Evolutionary conservation across 30 jellyfish, hydroid and myxozoan genomes (phyloP).

Genomic region (Nemopilema nomurai): DNA sequence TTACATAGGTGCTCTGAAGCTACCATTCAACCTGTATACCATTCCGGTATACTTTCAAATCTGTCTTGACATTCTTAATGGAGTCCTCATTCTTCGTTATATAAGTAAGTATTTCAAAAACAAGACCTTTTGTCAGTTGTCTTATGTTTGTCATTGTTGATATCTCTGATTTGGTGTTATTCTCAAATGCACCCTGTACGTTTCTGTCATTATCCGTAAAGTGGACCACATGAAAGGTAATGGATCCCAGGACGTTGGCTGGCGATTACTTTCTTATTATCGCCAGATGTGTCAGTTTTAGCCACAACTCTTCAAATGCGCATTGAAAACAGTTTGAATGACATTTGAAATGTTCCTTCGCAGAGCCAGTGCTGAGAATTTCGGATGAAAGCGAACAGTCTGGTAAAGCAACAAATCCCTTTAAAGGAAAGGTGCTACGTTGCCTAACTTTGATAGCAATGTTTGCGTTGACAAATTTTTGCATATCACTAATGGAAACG

Average conservation of each 20-base stretch:
- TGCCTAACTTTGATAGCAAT: constrained; percentile 16
- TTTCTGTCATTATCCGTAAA: too few relatives aligned
- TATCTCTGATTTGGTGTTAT: too few relatives aligned
- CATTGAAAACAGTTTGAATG: too few relatives aligned
- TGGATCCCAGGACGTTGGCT: too few relatives aligned
- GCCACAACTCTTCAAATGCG: too few relatives aligned
- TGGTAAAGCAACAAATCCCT: not conserved
- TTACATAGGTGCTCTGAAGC: constrained; percentile 21
- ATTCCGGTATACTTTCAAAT: constrained; percentile 38
- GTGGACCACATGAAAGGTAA: too few relatives aligned
- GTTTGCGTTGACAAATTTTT: constrained; percentile 43
- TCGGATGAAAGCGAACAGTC: not conserved
- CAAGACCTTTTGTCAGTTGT: too few relatives aligned
- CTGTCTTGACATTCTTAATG: constrained; percentile 10
- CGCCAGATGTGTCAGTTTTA: too few relatives aligned
- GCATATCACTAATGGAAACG: constrained; percentile 58
- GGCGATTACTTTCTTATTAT: too few relatives aligned
- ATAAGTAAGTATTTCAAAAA: constrained; percentile 55
- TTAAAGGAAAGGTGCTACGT: not conserved
- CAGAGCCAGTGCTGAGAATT: constrained; percentile 12
- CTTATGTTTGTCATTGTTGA: not conserved
- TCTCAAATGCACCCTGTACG: not conserved
- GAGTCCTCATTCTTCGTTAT: not conserved
- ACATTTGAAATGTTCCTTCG: not conserved
- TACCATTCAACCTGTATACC: constrained; percentile 49